These are phyloP conservation scores for Callimorpha dominula DNA, from an alignment of 2,888 invertebrate species.

Conservation along the genomic window DNA sequence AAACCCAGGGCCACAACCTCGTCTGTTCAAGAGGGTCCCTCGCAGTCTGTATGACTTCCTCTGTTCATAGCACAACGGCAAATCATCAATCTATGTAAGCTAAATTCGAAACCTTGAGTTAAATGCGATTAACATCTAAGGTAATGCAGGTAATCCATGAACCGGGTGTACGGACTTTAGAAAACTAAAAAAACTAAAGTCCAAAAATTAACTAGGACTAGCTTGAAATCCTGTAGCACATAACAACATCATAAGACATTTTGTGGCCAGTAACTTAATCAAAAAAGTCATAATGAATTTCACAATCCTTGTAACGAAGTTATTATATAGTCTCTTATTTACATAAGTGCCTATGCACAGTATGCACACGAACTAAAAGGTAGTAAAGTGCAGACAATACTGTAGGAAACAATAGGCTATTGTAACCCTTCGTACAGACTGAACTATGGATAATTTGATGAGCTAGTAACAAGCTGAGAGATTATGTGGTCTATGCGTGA, in stretches of 20 bases:
- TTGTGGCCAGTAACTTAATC: not conserved
- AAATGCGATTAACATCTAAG: not conserved
- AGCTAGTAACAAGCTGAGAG: constrained; percentile 15
- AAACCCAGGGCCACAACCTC: constrained; percentile 11
- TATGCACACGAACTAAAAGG: constrained; percentile 33
- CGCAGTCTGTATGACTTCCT: constrained; percentile 17
- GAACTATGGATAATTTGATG: constrained; percentile 39
- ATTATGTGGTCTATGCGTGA: constrained; percentile 16
- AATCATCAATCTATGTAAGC: not conserved
- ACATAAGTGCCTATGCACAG: constrained; percentile 23
- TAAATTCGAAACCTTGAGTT: not conserved
- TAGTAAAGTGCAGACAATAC: constrained; percentile 61
- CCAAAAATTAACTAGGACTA: too few species aligned
- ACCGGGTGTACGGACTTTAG: too few species aligned
- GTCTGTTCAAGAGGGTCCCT: constrained; percentile 15
- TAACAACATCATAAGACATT: not conserved
- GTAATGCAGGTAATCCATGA: not conserved
- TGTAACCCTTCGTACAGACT: constrained; percentile 60
- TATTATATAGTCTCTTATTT: not conserved
- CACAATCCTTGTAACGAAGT: not conserved
- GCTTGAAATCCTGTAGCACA: too few species aligned
- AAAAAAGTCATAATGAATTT: not conserved
- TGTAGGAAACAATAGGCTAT: constrained; percentile 68
- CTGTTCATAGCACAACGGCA: not conserved
- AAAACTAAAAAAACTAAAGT: too few species aligned